Conservation (phyloP, 2,888 invertebrate genomes). For the Morpho achilles region DNA sequence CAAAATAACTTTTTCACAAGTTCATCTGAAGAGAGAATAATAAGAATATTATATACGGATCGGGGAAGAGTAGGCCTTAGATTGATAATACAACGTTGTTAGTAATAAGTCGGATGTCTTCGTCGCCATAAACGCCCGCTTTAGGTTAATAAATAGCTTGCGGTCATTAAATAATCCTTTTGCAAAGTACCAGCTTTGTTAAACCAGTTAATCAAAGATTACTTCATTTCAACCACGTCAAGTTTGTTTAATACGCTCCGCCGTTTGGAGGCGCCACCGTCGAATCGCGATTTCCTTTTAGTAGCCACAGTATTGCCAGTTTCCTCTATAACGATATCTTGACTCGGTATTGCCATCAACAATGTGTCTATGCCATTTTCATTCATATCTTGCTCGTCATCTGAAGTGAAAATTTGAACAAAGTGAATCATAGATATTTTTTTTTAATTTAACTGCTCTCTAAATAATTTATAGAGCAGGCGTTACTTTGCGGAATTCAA, state of each 20-base stretch:
- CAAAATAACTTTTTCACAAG: no score
- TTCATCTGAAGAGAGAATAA: no score
- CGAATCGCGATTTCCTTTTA: conserved; percentile 53
- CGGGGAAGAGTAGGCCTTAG: no score
- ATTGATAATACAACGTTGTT: no score
- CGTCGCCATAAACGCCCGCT: no score
- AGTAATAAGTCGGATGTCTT: no score
- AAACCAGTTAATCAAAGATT: not conserved
- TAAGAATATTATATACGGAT: no score
- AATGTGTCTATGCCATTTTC: conserved; percentile 48
- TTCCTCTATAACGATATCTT: conserved; percentile 52
- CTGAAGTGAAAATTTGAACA: conserved; percentile 37
- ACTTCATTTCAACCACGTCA: conserved; percentile 30
- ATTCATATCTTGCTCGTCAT: conserved; percentile 44
- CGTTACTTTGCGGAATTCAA: no score
- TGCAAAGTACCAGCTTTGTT: not conserved
- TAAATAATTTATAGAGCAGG: no score
- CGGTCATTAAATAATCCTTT: no score
- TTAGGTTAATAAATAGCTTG: no score
- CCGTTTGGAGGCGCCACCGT: conserved; percentile 40
- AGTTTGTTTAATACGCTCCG: conserved; percentile 40
- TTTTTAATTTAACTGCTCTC: not conserved
- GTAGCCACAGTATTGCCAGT: conserved; percentile 32
- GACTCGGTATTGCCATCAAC: conserved; percentile 55
- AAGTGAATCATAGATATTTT: not conserved